Evolutionary conservation across 2,113 vertebrate genomes (phyloP), one percentile per base, ranked within the genome.

Genomic region (Forbesichthys agassizii): DNA sequence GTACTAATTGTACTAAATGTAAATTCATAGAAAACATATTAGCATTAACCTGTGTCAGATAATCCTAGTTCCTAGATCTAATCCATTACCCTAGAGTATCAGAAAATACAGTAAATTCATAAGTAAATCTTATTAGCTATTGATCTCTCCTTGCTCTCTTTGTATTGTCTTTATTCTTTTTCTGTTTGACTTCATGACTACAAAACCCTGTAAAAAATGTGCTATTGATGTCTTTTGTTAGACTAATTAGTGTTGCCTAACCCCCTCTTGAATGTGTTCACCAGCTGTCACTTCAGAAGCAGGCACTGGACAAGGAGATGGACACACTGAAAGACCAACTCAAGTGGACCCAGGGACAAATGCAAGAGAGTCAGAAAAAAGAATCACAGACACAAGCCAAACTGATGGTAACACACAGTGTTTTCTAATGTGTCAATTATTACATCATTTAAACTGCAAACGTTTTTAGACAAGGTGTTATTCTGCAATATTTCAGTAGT

Each of bases 201-300:
- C 36, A 42, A 42, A 42, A 4, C 36, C 36, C 36, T 42, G 36
- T 42, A 42, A 42, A 42, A 42, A 42, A 7, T 7, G 7, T 42
- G 36, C 36, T 42, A 42, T 4, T 42, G 36, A 4, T 7, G 4
- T 42, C 36, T 42, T 42, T 42, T 42, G 4, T 42, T 42, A 42
- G 4, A 42, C 4, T 5, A 4, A 42, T 42, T 42, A 5, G 7
- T 42, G 36, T 42, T 42, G 36, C 36, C 36, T 42, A 42, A 49
- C 49, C 27, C n/a, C 36, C 33, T 63, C 61, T 42, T n/a, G n/a
- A 27, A 48, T 61, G 46, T 13, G 27, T 72, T 33, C 66, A 3
- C n/a, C 81, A 94, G 93, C 62, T 93, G 80, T 84, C 85, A 77
- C 79, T 90, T 14, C 92, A 92, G 86, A 93, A 93, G 70, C 92